A percentile compares a stretch with the other conserved stretches of the same genome.
Evolutionary conservation across 1,140 invertebrate species (phyloP).

Genomic region (Pygmarrhopalites habei): DNA sequence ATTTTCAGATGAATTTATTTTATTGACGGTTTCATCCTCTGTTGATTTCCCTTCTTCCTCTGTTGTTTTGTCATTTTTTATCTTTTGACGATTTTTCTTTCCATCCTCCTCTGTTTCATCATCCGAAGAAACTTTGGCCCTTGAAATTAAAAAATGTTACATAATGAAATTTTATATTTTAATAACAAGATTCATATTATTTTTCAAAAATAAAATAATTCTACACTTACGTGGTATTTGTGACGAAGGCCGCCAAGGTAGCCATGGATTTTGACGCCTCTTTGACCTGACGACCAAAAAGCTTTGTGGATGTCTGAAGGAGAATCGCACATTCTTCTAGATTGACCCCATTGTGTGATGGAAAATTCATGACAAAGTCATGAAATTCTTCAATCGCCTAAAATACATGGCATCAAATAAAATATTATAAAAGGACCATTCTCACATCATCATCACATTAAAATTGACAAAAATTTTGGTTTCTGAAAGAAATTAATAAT

Average conservation of each 20-base stretch:
- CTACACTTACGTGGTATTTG: too few relatives aligned
- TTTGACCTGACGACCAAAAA: background rate
- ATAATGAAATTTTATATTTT: too few relatives aligned
- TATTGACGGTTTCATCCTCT: background rate
- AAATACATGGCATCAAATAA: too few relatives aligned
- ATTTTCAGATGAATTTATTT: background rate
- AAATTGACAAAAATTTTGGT: too few relatives aligned
- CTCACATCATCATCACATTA: too few relatives aligned
- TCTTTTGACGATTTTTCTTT: background rate
- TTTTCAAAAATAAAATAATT: too few relatives aligned
- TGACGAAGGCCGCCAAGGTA: conserved; percentile 1
- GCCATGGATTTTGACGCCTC: background rate
- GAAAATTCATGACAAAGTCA: background rate
- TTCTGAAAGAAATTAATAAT: too few relatives aligned
- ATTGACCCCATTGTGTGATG: background rate
- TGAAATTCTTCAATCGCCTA: background rate
- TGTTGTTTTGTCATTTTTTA: background rate
- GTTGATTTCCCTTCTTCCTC: conserved; percentile 1
- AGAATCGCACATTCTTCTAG: conserved; percentile 6
- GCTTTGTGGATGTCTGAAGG: background rate
- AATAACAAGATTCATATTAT: too few relatives aligned
- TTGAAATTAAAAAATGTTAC: too few relatives aligned
- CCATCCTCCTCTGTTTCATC: background rate
- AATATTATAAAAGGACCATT: too few relatives aligned
- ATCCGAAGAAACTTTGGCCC: background rate